A percentile compares a stretch with the other conserved stretches of the same genome.
These are phyloP conservation scores for Chromobotia macracanthus DNA, from an alignment of 2,797 vertebrate genomes.

Conservation along the genomic window DNA sequence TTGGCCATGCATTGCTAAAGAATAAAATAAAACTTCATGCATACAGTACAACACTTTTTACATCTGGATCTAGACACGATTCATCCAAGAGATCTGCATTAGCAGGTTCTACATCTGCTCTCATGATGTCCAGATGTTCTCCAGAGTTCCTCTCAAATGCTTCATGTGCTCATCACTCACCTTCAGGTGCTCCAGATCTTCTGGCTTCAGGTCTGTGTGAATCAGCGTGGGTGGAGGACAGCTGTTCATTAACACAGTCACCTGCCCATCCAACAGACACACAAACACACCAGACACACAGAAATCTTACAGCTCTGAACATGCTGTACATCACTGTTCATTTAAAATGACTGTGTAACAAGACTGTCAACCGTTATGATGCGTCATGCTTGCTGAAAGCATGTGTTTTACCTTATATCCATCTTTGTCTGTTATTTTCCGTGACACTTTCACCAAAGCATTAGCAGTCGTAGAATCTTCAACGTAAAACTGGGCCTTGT, in stretches of 20 bases:
- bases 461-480: constrained; percentile 75
- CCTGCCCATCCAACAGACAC: constrained; percentile 56
- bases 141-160: background rate
- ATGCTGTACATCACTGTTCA: too few relatives aligned
- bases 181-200: constrained; percentile 82
- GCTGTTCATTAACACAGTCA: constrained; percentile 70
- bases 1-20: constrained; percentile 89
- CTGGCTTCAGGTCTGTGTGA: constrained; percentile 73
- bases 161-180: constrained; percentile 66
- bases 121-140: background rate
- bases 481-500: constrained; percentile 77
- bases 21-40: background rate
- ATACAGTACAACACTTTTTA: background rate
- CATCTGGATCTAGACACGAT: background rate
- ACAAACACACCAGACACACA: too few relatives aligned
- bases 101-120: background rate
- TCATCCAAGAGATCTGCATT: background rate
- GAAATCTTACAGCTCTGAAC: too few relatives aligned
- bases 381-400: background rate
- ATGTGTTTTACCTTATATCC: constrained; percentile 74
- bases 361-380: too few relatives aligned
- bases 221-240: constrained; percentile 67
- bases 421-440: constrained; percentile 76
- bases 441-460: constrained; percentile 75
- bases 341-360: too few relatives aligned